Conservation (phyloP, 2,113 vertebrate genomes). For the Micromys minutus region DNA sequence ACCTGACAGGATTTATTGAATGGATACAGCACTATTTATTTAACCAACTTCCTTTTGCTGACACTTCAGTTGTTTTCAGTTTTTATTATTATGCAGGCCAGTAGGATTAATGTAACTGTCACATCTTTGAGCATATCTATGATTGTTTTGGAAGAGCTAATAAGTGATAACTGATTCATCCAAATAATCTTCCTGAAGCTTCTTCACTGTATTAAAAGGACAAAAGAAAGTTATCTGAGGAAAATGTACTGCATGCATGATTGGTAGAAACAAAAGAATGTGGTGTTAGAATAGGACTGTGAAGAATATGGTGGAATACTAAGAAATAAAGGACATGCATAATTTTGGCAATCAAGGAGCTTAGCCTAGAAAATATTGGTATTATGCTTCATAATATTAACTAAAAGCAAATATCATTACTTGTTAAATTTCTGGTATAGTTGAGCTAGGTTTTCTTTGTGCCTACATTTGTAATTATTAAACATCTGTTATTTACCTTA, state of each 20-base stretch:
- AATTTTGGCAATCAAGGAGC: not conserved
- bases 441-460: not conserved
- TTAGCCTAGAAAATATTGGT: not conserved
- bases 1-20: not conserved
- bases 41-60: not conserved
- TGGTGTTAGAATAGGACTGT: not conserved
- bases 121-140: slow-evolving; percentile 28
- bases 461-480: not conserved
- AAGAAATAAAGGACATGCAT: not conserved
- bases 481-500: not conserved
- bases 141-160: slow-evolving; percentile 24
- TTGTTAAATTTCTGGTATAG: not conserved
- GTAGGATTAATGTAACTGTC: not conserved
- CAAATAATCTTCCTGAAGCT: not conserved
- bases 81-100: not conserved
- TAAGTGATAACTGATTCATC: slow-evolving; percentile 11
- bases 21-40: not conserved
- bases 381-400: not conserved
- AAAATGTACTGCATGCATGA: not conserved
- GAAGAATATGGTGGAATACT: not conserved
- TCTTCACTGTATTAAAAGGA: not conserved
- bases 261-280: not conserved
- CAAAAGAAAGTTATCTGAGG: not conserved
- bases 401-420: not conserved
- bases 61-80: not conserved